Evolutionary conservation across 2,797 vertebrate species (phyloP).

Genomic region (Zalophus californianus): DNA sequence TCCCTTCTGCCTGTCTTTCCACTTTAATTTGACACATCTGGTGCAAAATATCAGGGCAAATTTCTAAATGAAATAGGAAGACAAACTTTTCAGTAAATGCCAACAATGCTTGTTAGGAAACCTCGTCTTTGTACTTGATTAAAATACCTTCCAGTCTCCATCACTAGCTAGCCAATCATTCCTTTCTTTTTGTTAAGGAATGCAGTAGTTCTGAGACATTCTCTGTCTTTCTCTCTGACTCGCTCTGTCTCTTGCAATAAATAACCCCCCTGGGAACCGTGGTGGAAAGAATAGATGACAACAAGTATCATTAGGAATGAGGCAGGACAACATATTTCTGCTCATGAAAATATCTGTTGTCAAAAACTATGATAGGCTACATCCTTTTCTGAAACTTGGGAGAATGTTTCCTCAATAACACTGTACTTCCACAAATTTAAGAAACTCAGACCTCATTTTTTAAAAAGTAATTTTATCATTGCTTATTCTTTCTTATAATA

Average conservation of each 20-base stretch:
- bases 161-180: not conserved
- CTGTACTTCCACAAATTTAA: not conserved
- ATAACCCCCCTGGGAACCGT: not conserved
- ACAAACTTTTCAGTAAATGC: constrained; percentile 55
- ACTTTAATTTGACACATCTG: not conserved
- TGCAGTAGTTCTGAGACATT: not conserved
- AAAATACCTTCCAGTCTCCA: constrained; percentile 50
- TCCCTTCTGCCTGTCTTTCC: not conserved
- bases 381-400: not conserved
- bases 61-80: constrained; percentile 56
- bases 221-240: not conserved
- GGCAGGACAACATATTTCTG: not conserved
- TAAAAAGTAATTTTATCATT: constrained; percentile 43
- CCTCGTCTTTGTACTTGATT: constrained; percentile 51
- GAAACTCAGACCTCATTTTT: not conserved
- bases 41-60: constrained; percentile 32
- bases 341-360: not conserved
- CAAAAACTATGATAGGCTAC: not conserved
- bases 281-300: not conserved
- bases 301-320: not conserved
- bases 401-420: not conserved
- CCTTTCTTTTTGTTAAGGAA: constrained; percentile 19
- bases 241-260: not conserved
- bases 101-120: constrained; percentile 5
- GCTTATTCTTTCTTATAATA: constrained; percentile 15